Conservation (phyloP, 1,140 invertebrate genomes). For the Eriosoma lanigerum region DNA sequence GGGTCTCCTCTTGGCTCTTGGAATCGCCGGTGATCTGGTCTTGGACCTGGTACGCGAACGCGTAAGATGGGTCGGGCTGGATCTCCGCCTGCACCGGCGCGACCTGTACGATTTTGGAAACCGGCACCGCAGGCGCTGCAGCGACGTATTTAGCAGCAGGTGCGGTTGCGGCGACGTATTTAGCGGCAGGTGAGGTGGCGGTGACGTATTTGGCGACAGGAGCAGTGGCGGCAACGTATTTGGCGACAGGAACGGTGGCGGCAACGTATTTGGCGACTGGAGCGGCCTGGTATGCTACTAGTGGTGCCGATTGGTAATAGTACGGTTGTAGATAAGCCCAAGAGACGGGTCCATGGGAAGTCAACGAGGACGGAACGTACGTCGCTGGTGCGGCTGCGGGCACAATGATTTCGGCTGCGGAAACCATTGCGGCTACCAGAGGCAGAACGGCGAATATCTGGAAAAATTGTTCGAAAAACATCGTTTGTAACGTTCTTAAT, state of each 20-base stretch:
- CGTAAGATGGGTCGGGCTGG: slow-evolving; percentile 67
- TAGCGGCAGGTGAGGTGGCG: slow-evolving; percentile 51
- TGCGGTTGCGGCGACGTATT: not conserved
- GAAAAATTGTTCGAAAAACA: not conserved
- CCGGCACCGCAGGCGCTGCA: slow-evolving; percentile 6
- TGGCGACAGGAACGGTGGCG: slow-evolving; percentile 51
- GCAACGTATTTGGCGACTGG: slow-evolving; percentile 26
- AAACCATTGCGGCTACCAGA: slow-evolving; percentile 35
- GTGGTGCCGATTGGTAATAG: slow-evolving; percentile 30
- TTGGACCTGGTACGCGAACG: slow-evolving; percentile 71
- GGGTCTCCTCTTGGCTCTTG: slow-evolving; percentile 65
- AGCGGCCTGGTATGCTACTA: slow-evolving; percentile 39
- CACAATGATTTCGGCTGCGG: slow-evolving; percentile 5
- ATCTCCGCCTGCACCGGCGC: slow-evolving; percentile 40
- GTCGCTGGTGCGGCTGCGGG: not conserved
- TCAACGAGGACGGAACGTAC: not conserved
- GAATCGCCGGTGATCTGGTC: slow-evolving; percentile 71
- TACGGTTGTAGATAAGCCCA: slow-evolving; percentile 30
- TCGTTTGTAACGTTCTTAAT: not conserved
- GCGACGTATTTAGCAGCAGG: slow-evolving; percentile 53
- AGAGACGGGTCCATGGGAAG: slow-evolving; percentile 20
- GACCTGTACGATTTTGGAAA: slow-evolving; percentile 39
- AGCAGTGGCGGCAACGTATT: slow-evolving; percentile 6
- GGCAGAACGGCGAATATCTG: slow-evolving; percentile 23
- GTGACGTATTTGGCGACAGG: slow-evolving; percentile 26